Evolutionary conservation across 2,888 invertebrate species (phyloP).

Genomic region (Mamestra brassicae): DNA sequence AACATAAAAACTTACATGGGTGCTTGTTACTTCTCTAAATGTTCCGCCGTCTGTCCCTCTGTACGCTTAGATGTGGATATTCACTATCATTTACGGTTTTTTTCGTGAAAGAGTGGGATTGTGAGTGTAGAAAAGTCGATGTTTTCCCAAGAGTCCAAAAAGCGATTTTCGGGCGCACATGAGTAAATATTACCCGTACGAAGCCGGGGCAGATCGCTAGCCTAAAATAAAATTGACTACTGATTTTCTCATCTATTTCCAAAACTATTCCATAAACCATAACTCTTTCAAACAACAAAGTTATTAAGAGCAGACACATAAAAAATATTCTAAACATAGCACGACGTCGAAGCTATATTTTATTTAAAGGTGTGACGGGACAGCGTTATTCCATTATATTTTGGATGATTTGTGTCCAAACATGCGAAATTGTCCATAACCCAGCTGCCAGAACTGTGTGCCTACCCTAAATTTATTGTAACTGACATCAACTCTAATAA

Average conservation of each 20-base stretch:
- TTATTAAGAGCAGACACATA: neutral
- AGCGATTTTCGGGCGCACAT: no score
- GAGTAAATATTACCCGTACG: no score
- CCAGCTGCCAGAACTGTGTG: constrained; percentile 15
- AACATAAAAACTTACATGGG: no score
- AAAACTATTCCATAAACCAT: neutral
- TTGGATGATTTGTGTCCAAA: constrained; percentile 45
- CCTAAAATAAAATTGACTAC: no score
- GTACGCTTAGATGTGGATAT: no score
- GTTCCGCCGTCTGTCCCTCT: no score
- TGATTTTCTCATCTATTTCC: neutral
- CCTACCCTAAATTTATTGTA: constrained; percentile 28
- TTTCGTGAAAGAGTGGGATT: no score
- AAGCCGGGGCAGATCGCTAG: no score
- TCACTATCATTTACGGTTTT: no score
- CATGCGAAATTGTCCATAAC: constrained; percentile 26
- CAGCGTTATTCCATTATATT: constrained; percentile 54
- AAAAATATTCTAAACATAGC: constrained; percentile 29
- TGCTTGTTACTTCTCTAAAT: no score
- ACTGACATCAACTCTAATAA: constrained; percentile 5
- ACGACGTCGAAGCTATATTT: constrained; percentile 26
- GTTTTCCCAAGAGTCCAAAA: no score
- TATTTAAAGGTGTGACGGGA: constrained; percentile 38
- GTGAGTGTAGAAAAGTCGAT: no score
- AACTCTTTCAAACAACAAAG: neutral